Evolutionary conservation across 1,140 invertebrate genomes (phyloP).

Genomic region (Drosophila tsacasi): DNA sequence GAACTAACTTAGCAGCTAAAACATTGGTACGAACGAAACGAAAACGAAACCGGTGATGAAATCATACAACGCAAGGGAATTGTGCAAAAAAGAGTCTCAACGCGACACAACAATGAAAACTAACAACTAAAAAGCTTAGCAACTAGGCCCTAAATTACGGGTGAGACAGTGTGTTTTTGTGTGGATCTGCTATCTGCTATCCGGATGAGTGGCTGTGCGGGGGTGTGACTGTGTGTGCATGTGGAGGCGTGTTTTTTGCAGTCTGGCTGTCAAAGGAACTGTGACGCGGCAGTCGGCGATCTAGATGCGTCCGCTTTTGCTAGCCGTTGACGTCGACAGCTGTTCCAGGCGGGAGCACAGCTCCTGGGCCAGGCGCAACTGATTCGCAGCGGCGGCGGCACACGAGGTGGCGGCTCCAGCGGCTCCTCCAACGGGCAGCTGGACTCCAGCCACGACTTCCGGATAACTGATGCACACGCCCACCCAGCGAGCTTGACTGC

Average conservation of each 20-base stretch:
- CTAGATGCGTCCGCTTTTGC: slow-evolving; percentile 68
- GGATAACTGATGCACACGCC: slow-evolving; percentile 87
- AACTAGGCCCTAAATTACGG: slow-evolving; percentile 60
- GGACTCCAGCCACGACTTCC: slow-evolving; percentile 84
- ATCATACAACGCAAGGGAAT: slow-evolving; percentile 31
- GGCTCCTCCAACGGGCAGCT: slow-evolving; percentile 46
- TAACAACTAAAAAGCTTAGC: slow-evolving; percentile 62
- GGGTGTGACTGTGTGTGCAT: slow-evolving; percentile 52
- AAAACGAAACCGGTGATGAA: slow-evolving; percentile 49
- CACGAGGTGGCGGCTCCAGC: slow-evolving; percentile 60
- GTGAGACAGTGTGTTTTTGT: slow-evolving; percentile 50
- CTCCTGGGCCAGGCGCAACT: slow-evolving; percentile 83
- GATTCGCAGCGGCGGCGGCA: slow-evolving; percentile 75
- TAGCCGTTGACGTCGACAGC: slow-evolving; percentile 85
- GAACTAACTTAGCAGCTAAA: slow-evolving; percentile 45
- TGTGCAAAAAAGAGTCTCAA: slow-evolving; percentile 56
- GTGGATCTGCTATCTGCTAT: slow-evolving; percentile 46
- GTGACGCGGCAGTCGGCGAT: slow-evolving; percentile 19
- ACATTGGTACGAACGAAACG: slow-evolving; percentile 27
- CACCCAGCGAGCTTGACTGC: slow-evolving; percentile 90
- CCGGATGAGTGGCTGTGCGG: slow-evolving; percentile 30
- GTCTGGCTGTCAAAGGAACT: slow-evolving; percentile 67
- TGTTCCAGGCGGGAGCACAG: slow-evolving; percentile 86
- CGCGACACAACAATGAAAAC: slow-evolving; percentile 70
- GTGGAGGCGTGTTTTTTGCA: slow-evolving; percentile 45